Evolutionary conservation across 2,888 invertebrate species (phyloP), one percentile per base, ranked within the genome.

Genomic region (Danaus chrysippus): DNA sequence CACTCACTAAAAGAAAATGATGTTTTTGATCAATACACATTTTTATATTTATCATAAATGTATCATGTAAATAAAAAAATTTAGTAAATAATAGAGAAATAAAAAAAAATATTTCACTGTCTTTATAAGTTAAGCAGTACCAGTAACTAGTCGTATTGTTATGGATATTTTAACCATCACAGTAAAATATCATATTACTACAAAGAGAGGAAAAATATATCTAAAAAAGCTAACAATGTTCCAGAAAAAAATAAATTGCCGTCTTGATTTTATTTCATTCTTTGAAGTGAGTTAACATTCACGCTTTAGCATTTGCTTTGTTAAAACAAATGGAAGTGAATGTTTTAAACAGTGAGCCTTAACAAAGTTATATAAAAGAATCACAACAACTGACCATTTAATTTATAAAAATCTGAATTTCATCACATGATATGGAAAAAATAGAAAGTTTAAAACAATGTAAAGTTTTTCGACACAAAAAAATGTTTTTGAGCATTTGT

Each of bases 1-100:
- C 96, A 60, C 94, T 95, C 53, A 94, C 94, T 91, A 92, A 8
- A 86, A 83, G 62, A 71, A 72, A 65, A 23, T 65, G 64, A 55
- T 54, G 12, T 42, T 15, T 44, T 23, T 44, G 44, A 19, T 11
- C 34, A 42, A 5, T 23, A 44, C 5, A 10, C n/a, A 55, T 11
- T 34, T 34, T 34, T 34, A 34, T 34, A 34, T 34, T 34, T 34
- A 34, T 34, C 23, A 34, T 34, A 34, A 34, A 34, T 34, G 23
- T 34, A 34, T 34, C 23, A 34, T 34, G 23, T 6, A 34, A 34
- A 34, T 3, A 34, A 34, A 34, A 5, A 5, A 34, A 8, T 34
- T 34, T 5, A 34, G 5, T 6, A 34, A 6, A 6, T 34, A 34
- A 34, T 5, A 34, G 23, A 34, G n/a, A n/a, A n/a, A 34, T 34